phyloP scores from a whole-genome alignment of 2,113 vertebrate genomes.

The Ammodytes marinus region DNA sequence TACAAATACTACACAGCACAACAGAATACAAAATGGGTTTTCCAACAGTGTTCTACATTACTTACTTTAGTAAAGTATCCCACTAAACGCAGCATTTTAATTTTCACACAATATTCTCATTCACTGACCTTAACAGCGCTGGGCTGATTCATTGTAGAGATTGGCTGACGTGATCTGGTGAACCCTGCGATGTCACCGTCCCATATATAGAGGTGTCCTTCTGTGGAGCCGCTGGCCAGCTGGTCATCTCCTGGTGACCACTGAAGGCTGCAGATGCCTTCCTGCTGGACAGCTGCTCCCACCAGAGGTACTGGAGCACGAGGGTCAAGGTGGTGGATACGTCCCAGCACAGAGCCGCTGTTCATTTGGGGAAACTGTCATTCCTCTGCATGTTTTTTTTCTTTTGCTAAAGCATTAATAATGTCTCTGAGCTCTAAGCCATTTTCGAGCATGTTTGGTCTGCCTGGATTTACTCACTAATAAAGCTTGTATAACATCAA shows the following conservation, averaged over 20 bases:
- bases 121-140: conserved; percentile 86
- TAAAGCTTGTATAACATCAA: too few species aligned
- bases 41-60: too few species aligned
- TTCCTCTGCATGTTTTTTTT: not conserved
- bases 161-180: conserved; percentile 52
- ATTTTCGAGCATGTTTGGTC: too few species aligned
- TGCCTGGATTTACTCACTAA: too few species aligned
- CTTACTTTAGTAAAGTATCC: too few species aligned
- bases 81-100: too few species aligned
- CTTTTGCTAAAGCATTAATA: not conserved
- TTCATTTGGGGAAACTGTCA: conserved; percentile 7
- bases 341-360: conserved; percentile 85
- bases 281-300: conserved; percentile 71
- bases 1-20: too few species aligned
- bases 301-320: conserved; percentile 66
- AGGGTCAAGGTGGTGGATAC: conserved; percentile 83
- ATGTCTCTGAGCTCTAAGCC: too few species aligned
- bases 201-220: conserved; percentile 84
- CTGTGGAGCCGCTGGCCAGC: conserved; percentile 84
- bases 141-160: conserved; percentile 74
- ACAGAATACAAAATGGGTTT: too few species aligned
- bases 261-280: conserved; percentile 84
- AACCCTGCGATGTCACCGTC: conserved; percentile 58
- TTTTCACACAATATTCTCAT: not conserved
- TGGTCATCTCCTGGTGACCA: conserved; percentile 80